Evolutionary conservation across 2,113 vertebrate genomes (phyloP).

Genomic region (Anthoscopus minutus): DNA sequence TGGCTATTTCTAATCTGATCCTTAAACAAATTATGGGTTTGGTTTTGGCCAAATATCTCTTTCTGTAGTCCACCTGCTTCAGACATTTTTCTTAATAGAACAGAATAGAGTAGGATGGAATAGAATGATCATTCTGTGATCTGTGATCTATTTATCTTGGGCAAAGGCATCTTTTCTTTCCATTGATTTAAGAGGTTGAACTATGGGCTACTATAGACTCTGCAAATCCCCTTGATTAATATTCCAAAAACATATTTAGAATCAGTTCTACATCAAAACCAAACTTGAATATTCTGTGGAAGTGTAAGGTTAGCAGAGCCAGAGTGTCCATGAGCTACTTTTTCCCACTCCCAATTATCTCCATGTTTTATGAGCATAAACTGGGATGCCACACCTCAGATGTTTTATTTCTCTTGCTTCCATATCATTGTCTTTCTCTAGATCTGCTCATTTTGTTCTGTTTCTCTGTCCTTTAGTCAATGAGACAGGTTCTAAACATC

Average conservation of each 20-base stretch:
- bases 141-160: neutral
- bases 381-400: neutral
- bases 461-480: neutral
- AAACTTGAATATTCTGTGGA: neutral
- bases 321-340: neutral
- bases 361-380: neutral
- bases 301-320: neutral
- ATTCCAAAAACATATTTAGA: neutral
- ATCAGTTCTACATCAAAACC: neutral
- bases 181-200: neutral
- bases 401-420: neutral
- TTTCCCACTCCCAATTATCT: neutral
- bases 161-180: neutral
- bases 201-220: neutral
- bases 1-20: neutral
- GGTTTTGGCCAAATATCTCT: neutral
- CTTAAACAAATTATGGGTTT: neutral
- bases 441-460: neutral
- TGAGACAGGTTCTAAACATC: neutral
- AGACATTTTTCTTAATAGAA: neutral
- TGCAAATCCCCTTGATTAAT: neutral
- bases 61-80: neutral
- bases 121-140: neutral
- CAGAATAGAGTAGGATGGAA: neutral
- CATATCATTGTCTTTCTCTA: neutral